Evolutionary conservation across 2,113 vertebrate species (phyloP).

Genomic region (Callipepla squamata): DNA sequence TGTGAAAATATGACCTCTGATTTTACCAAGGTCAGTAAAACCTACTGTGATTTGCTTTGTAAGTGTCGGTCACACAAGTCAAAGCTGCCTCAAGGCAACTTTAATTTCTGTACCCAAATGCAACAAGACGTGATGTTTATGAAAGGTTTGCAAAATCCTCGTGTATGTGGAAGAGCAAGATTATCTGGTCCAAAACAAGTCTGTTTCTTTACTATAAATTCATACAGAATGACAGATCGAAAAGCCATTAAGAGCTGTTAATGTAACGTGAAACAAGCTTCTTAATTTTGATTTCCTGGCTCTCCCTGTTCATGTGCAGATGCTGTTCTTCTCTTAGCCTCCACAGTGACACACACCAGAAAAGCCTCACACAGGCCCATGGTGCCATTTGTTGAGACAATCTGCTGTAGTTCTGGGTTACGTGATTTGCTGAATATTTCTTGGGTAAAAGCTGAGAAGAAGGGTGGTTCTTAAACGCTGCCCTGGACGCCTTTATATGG

Average conservation of each 20-base stretch:
- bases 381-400: constrained; percentile 14
- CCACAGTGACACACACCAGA: accelerated
- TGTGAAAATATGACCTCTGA: constrained; percentile 62
- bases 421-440: background rate
- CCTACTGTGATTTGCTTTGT: constrained; percentile 36
- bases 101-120: constrained; percentile 45
- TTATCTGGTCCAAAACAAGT: constrained; percentile 44
- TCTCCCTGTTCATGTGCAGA: background rate
- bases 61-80: constrained; percentile 43
- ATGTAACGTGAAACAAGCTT: background rate
- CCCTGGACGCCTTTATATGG: constrained; percentile 5
- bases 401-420: background rate
- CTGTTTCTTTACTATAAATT: constrained; percentile 15
- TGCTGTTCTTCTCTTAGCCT: constrained; percentile 3
- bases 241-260: constrained; percentile 18
- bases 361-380: background rate
- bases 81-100: constrained; percentile 62
- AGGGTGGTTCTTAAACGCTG: background rate
- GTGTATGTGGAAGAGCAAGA: constrained; percentile 19
- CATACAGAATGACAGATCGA: background rate
- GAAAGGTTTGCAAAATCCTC: constrained; percentile 60
- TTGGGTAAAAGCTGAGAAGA: constrained; percentile 3
- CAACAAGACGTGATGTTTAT: constrained; percentile 49
- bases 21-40: constrained; percentile 68
- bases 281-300: background rate